A percentile compares a stretch with the other conserved stretches of the same genome.
These are phyloP conservation scores for Lycaena phlaeas DNA, from an alignment of 2,888 invertebrate genomes.

Conservation along the genomic window DNA sequence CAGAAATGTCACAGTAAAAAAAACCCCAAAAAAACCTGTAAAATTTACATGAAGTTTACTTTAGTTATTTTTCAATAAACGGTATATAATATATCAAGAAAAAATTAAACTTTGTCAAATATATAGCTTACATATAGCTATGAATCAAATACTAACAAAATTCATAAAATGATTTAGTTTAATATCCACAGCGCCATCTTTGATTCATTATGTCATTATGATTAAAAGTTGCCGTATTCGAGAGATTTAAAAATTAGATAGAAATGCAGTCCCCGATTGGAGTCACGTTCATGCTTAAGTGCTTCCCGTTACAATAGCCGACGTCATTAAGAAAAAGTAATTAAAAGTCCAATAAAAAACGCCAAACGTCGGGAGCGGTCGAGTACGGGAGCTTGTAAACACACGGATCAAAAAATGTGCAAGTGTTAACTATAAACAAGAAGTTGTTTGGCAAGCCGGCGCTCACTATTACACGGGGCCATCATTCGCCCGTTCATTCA, in stretches of 20 bases:
- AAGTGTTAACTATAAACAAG: conserved; percentile 57
- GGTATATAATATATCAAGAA: too few species aligned
- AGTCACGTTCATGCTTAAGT: conserved; percentile 59
- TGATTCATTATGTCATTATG: not conserved
- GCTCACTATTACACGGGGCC: conserved; percentile 59
- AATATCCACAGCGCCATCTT: too few species aligned
- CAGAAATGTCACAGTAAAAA: too few species aligned
- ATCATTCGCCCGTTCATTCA: conserved; percentile 67
- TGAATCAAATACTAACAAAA: too few species aligned
- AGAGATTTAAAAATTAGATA: conserved; percentile 26
- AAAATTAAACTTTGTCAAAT: too few species aligned
- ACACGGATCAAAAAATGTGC: conserved; percentile 42
- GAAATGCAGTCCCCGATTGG: conserved; percentile 24
- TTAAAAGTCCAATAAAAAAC: conserved; percentile 61
- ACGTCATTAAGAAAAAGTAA: conserved; percentile 62
- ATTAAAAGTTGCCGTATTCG: conserved; percentile 14
- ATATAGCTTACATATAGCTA: too few species aligned
- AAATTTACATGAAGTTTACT: too few species aligned
- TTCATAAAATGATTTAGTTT: too few species aligned
- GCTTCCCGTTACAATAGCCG: conserved; percentile 51
- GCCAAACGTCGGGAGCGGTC: conserved; percentile 17
- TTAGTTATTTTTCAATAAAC: too few species aligned
- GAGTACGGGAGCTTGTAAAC: conserved; percentile 27
- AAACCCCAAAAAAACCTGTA: too few species aligned
- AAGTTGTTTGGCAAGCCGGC: conserved; percentile 58